Evolutionary conservation across 2,113 vertebrate genomes (phyloP).

Genomic region (Urocolius indicus): DNA sequence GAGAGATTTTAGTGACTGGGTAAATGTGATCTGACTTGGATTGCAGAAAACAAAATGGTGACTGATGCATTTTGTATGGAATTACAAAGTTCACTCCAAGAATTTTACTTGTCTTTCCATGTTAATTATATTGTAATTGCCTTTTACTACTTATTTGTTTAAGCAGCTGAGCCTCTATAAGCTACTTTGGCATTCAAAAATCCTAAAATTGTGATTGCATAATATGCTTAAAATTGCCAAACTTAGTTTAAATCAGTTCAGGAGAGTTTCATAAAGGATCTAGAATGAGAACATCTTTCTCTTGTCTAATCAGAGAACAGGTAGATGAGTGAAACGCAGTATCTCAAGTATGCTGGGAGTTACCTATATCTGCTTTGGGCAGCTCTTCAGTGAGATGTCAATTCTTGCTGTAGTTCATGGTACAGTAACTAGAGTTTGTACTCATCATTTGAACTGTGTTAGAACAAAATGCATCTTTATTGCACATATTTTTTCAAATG

Average conservation of each 20-base stretch:
- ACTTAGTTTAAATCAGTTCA: not conserved
- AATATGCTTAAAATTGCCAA: not conserved
- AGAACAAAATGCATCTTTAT: not conserved
- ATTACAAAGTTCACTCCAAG: not conserved
- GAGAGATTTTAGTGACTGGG: not conserved
- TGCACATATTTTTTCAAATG: not conserved
- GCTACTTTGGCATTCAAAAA: not conserved
- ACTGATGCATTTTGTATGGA: not conserved
- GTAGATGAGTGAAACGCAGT: not conserved
- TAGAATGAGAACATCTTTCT: not conserved
- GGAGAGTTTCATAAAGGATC: not conserved
- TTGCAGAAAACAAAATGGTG: not conserved
- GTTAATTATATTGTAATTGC: not conserved
- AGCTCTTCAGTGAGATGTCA: not conserved
- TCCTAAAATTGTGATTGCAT: not conserved
- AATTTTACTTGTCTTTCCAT: not conserved
- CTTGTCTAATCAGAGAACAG: not conserved
- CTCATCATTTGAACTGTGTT: not conserved
- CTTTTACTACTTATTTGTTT: not conserved
- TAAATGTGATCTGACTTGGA: not conserved
- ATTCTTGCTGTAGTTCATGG: not conserved
- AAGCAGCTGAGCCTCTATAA: not conserved
- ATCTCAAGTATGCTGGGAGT: not conserved
- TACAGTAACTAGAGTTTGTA: not conserved
- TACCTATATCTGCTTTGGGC: accelerated